Percentiles rank a stretch among this genome's conserved stretches.
These are phyloP conservation scores for Turnix velox DNA, from an alignment of 2,113 vertebrate genomes.

Conservation along the genomic window DNA sequence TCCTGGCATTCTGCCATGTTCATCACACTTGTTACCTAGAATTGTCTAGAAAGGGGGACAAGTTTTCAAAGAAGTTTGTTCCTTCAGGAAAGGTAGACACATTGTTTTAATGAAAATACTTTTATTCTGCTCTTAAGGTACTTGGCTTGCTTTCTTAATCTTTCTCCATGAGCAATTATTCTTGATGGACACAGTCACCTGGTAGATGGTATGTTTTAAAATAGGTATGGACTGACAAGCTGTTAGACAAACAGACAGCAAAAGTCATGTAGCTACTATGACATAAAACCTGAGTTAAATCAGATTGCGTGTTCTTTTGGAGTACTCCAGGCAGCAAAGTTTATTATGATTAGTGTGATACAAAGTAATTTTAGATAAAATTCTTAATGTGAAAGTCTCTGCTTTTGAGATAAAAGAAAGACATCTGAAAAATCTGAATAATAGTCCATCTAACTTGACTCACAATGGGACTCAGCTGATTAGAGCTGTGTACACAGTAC, in stretches of 20 bases:
- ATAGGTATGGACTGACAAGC: neutral
- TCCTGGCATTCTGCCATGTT: conserved; percentile 33
- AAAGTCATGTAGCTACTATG: neutral
- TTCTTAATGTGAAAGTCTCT: neutral
- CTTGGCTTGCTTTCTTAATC: neutral
- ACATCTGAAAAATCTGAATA: neutral
- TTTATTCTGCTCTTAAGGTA: neutral
- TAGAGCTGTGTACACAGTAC: fast-evolving
- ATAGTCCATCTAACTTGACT: neutral
- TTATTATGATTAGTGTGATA: neutral
- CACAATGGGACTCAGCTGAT: fast-evolving
- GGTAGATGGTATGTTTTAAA: neutral
- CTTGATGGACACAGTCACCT: neutral
- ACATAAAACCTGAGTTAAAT: neutral
- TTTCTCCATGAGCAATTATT: neutral
- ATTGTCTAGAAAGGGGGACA: neutral
- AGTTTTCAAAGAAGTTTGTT: neutral
- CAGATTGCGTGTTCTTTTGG: neutral
- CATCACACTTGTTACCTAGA: neutral
- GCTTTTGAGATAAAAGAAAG: neutral
- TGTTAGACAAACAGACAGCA: neutral
- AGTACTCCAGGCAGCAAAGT: neutral
- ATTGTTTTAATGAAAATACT: neutral
- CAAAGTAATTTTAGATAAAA: neutral
- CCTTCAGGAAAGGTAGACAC: neutral